Conservation (phyloP, 2,113 vertebrate genomes). For the Girardinichthys multiradiatus region DNA sequence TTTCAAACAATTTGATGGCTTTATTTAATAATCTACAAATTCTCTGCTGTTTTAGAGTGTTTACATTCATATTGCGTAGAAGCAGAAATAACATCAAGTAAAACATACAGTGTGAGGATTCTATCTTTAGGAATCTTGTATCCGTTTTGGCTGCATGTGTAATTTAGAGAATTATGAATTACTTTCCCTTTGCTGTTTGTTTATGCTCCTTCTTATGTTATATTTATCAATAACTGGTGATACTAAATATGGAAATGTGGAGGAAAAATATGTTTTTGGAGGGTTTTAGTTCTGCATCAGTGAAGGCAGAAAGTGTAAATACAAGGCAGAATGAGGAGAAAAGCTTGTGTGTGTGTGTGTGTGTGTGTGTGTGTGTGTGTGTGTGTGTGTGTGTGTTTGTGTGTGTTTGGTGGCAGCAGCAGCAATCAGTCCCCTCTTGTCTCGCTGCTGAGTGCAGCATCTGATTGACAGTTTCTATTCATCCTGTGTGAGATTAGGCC, state of each 20-base stretch:
- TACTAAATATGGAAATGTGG: not conserved
- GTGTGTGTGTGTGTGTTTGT: constrained; percentile 44
- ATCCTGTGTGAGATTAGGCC: constrained; percentile 77
- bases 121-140: not conserved
- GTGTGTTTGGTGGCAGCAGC: constrained; percentile 42
- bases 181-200: not conserved
- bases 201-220: not conserved
- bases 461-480: constrained; percentile 82
- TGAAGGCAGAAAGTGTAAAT: constrained; percentile 30
- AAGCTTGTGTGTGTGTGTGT: constrained; percentile 35
- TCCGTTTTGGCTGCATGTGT: not conserved
- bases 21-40: too few relatives aligned
- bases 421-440: constrained; percentile 82
- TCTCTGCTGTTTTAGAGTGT: too few relatives aligned
- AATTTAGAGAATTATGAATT: not conserved
- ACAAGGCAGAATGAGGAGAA: constrained; percentile 16
- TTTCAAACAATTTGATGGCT: not conserved
- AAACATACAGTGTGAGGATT: not conserved
- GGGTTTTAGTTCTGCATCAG: constrained; percentile 29
- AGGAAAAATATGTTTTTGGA: constrained; percentile 27
- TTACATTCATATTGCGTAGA: too few relatives aligned
- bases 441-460: constrained; percentile 70
- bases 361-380: constrained; percentile 48
- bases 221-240: not conserved
- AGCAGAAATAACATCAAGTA: too few relatives aligned